Evolutionary conservation across 2,888 invertebrate genomes (phyloP).

Genomic region (Crossocerus cetratus): DNA sequence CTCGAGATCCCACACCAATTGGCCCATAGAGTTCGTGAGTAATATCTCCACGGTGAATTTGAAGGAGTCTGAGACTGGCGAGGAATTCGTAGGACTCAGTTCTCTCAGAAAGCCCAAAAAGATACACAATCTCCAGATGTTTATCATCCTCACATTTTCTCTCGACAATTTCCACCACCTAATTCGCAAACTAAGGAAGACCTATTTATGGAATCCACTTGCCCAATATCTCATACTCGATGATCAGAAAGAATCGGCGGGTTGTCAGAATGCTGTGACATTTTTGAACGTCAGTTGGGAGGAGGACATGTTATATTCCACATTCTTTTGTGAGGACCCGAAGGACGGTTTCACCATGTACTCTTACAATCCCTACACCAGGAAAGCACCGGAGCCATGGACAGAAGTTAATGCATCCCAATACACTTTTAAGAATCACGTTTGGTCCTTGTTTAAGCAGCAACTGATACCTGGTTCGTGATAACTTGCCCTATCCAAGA

Average conservation of each 20-base stretch:
- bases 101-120: no score
- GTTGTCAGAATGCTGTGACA: constrained; percentile 32
- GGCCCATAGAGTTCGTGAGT: background rate
- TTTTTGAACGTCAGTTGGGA: constrained; percentile 42
- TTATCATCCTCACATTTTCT: constrained; percentile 7
- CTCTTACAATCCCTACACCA: constrained; percentile 50
- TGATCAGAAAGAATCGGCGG: background rate
- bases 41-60: background rate
- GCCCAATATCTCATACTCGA: constrained; percentile 37
- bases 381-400: no score
- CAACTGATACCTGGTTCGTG: no score
- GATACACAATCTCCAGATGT: background rate
- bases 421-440: background rate
- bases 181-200: constrained; percentile 25
- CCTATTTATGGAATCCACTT: constrained; percentile 51
- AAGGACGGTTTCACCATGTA: constrained; percentile 30
- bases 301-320: constrained; percentile 35
- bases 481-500: no score
- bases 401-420: no score
- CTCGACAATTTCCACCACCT: constrained; percentile 4
- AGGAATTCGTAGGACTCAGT: background rate
- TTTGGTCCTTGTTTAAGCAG: constrained; percentile 19
- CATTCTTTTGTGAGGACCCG: constrained; percentile 39
- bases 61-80: background rate
- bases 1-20: background rate